Base-by-base conservation (phyloP, 2,797 vertebrate genomes). In the Dendrocincla tyrannina region DNA sequence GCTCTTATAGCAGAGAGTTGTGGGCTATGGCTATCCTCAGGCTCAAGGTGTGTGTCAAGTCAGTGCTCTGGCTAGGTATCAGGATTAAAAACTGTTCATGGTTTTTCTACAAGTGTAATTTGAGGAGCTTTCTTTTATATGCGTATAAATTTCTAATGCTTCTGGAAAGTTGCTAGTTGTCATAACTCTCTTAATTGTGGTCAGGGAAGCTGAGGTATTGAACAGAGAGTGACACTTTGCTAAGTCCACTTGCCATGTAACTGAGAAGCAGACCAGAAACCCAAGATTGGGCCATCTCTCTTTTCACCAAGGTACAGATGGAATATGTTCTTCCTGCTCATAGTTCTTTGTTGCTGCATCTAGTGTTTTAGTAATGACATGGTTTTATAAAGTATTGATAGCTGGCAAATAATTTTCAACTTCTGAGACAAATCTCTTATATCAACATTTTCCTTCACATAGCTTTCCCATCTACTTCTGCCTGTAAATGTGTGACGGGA, bases 161-260 rank as follows among this genome's bases (percentile, higher is more conserved):
- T 25, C 30, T 75, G 25, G 64, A 39, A 83, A 89, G 41, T 49
- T 46, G 6, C 24, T 49, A 33, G 17, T 30, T 72, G 14, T 85
- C 88, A 5, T 17, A 64, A 39, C 17, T 62, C 27, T 10, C 1
- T 0, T 80, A 56, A 42, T 1, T 72, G 32, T 41, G 24, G 8
- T 47, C 46, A 52, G 41, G 50, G 27, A 64, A 70, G 41, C 39
- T 79, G 80, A 53, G 33, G 30, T 52, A 35, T 3, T 24, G 35
- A 68, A 17, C n/a, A 42, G 25, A 23, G 75, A 44, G 47, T 30
- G 28, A 27, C 16, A 1, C 16, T 68, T 83, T 0, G 5, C 27
- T n/a, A 9, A 66, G 7, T 39, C 50, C 1, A 0, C 14, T 32
- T 81, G 55, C 35, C 14, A 8, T 3, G 1, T 67, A 37, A 46